phyloP scores from a whole-genome alignment of 2,797 vertebrate species.

The Coendou prehensilis region DNA sequence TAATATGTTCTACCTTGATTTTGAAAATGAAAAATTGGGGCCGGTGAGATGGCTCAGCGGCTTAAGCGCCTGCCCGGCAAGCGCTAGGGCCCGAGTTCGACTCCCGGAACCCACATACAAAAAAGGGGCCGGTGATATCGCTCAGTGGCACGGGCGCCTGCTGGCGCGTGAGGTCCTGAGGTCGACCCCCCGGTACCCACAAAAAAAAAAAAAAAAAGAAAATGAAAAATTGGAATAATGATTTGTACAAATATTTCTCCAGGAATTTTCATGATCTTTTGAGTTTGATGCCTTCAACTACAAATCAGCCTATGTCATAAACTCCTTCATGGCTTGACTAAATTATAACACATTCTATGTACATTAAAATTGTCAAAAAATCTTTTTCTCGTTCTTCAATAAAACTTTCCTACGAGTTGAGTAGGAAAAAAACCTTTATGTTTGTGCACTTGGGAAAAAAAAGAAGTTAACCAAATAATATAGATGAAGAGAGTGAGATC shows the following conservation, averaged over 20 bases:
- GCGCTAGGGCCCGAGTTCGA: too few species aligned
- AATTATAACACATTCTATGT: background rate
- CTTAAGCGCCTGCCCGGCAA: too few species aligned
- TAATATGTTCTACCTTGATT: background rate
- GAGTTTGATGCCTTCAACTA: background rate
- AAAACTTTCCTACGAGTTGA: slow-evolving; percentile 21
- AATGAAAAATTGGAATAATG: slow-evolving; percentile 37
- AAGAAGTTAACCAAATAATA: background rate
- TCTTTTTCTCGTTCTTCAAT: background rate
- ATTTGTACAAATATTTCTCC: slow-evolving; percentile 27
- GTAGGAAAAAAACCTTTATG: background rate
- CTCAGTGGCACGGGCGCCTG: too few species aligned
- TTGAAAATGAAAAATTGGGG: slow-evolving; percentile 53
- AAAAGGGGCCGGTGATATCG: too few species aligned
- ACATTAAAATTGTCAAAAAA: slow-evolving; percentile 62
- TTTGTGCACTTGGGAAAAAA: slow-evolving; percentile 50
- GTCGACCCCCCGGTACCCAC: too few species aligned
- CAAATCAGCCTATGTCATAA: slow-evolving; percentile 16
- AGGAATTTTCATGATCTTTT: background rate
- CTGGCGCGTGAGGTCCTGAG: too few species aligned
- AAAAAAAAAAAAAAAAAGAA: too few species aligned
- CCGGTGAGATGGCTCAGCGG: too few species aligned
- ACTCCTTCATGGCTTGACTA: background rate
- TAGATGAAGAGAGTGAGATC: slow-evolving; percentile 15
- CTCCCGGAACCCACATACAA: too few species aligned